Evolutionary conservation across 1,140 invertebrate genomes (phyloP).

Genomic region (Stenopsyche tienmushanensis): DNA sequence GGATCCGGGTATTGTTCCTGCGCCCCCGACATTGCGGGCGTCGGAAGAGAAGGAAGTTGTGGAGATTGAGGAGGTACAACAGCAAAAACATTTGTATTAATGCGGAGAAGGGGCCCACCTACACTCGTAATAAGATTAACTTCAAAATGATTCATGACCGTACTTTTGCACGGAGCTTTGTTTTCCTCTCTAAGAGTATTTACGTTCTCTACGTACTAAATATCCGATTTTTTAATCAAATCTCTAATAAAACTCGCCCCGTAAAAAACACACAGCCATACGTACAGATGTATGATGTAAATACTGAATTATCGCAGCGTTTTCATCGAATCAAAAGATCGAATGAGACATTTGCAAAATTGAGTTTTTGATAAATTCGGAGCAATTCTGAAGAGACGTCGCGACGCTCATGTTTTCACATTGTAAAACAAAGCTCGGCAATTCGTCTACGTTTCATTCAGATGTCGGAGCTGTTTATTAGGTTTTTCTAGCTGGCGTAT

Average conservation of each 20-base stretch:
- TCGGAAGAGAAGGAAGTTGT: neutral
- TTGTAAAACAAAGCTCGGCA: too few species aligned
- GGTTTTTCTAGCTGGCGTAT: conserved; percentile 16
- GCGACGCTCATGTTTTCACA: too few species aligned
- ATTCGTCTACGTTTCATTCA: too few species aligned
- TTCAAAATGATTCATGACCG: conserved; percentile 34
- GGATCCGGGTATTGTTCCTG: neutral
- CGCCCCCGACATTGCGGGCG: neutral
- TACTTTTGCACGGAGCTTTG: conserved; percentile 27
- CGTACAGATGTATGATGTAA: too few species aligned
- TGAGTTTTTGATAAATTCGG: neutral
- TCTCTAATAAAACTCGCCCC: too few species aligned
- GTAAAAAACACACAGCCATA: too few species aligned
- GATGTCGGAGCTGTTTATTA: too few species aligned
- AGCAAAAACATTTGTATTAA: conserved; percentile 32
- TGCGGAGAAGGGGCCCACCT: conserved; percentile 18
- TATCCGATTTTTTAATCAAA: too few species aligned
- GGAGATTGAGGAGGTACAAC: conserved; percentile 3
- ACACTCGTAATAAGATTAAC: conserved; percentile 32
- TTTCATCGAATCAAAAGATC: too few species aligned
- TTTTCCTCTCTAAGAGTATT: conserved; percentile 9
- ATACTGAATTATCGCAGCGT: too few species aligned
- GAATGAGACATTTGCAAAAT: neutral
- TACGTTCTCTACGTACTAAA: neutral
- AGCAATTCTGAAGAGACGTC: too few species aligned